Evolutionary conservation across 2,113 vertebrate genomes (phyloP), one percentile per base, ranked within the genome.

Genomic region (Rhombomys opimus): DNA sequence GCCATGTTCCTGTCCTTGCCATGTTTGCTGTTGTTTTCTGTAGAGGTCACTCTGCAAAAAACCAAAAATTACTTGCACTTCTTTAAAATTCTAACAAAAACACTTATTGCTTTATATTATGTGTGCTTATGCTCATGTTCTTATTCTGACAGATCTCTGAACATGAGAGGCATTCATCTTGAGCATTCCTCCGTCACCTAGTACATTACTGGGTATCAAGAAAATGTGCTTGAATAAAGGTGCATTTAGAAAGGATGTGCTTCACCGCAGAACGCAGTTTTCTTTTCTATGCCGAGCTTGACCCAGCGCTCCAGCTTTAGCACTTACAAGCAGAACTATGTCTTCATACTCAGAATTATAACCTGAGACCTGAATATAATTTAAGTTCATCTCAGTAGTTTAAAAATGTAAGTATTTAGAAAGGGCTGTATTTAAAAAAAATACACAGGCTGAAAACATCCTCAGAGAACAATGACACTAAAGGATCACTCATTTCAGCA

Each of bases 221-320:
- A 15, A 77, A 59, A 68, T 23, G 15, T 32, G 13, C 84, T 32
- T 84, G 84, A 93, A 85, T 65, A 70, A 91, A 94, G 75, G 52
- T 25, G 13, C 65, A 50, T 30, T 63, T 52, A 84, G 67, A 84
- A 0, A 89, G 38, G 81, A 52, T 22, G 3, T 25, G 17, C 46
- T 80, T 65, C 61, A 59, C 20, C 76, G 17, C 93, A 7, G 50
- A 67, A 1, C 22, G 27, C 14, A 22, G 9, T 27, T 82, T 41
- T 95, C 23, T 91, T 5, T 81, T 76, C 70, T 30, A 5, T 30
- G 30, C 4, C 18, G 27, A 50, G 46, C 18, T 38, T 1, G 41
- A 2, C 12, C 17, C 22, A 25, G 27, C 12, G 57, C 52, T 82
- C 38, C 57, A n/a, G 5, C 59, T 12, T 38, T 18, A 18, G 4